Evolutionary conservation across 2,888 invertebrate species (phyloP).

Genomic region (Lottia gigantea): DNA sequence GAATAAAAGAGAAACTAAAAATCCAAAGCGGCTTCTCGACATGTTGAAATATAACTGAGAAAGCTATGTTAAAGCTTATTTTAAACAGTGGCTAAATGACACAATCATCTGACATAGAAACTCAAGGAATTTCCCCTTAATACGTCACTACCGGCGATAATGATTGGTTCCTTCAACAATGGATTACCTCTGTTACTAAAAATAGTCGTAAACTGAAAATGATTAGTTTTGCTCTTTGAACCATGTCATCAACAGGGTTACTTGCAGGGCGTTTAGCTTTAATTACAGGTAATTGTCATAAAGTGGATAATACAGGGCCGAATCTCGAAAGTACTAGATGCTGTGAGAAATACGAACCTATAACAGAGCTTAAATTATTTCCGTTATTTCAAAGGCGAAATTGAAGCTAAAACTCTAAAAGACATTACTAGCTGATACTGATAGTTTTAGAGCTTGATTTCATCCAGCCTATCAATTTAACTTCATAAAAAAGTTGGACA

Average conservation of each 20-base stretch:
- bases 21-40: slow-evolving; percentile 2
- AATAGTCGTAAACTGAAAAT: neutral
- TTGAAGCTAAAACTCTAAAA: no score
- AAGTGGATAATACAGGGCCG: no score
- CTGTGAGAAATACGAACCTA: no score
- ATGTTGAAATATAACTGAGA: neutral
- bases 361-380: no score
- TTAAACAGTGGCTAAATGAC: neutral
- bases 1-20: neutral
- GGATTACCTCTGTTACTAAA: slow-evolving; percentile 1
- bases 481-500: no score
- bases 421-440: no score
- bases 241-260: slow-evolving; percentile 30
- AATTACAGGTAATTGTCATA: slow-evolving; percentile 47
- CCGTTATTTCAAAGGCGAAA: no score
- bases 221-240: neutral
- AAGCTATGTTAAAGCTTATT: neutral
- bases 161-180: neutral
- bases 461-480: no score
- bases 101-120: neutral
- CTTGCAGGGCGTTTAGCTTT: slow-evolving; percentile 44
- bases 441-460: no score
- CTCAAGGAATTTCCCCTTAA: neutral
- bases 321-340: no score
- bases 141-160: neutral